These are phyloP conservation scores for Synergus japonicus DNA, from an alignment of 2,888 invertebrate genomes.

Conservation along the genomic window DNA sequence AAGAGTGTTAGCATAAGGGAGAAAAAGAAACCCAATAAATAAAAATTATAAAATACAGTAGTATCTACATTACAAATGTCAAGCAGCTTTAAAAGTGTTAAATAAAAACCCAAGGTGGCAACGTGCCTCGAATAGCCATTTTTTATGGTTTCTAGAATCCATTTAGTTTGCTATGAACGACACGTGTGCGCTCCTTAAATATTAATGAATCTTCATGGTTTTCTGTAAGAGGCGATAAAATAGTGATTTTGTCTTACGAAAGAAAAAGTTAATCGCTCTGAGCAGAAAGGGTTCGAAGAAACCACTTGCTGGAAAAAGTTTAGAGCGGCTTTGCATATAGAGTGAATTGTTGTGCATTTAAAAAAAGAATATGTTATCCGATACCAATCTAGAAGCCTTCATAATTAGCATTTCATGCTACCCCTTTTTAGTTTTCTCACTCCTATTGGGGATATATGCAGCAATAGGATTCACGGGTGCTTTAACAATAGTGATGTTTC, in stretches of 20 bases:
- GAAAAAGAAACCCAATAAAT: background rate
- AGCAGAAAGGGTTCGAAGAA: constrained; percentile 30
- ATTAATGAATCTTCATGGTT: constrained; percentile 33
- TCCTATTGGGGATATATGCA: constrained; percentile 7
- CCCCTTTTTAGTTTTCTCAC: constrained; percentile 25
- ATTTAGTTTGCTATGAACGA: constrained; percentile 24
- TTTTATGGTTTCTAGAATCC: constrained; percentile 34
- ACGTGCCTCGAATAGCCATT: constrained; percentile 24
- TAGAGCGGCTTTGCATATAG: constrained; percentile 7
- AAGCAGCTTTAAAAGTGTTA: background rate
- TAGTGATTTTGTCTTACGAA: constrained; percentile 19
- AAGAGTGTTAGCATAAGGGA: too few species aligned
- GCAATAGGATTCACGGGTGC: background rate
- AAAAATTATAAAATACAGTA: background rate
- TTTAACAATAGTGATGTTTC: constrained; percentile 28
- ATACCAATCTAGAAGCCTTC: constrained; percentile 20
- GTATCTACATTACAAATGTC: background rate
- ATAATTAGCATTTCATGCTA: constrained; percentile 37
- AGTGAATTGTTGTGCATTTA: constrained; percentile 36
- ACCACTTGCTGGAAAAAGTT: constrained; percentile 30
- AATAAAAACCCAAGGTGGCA: constrained; percentile 20
- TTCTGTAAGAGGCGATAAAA: constrained; percentile 29
- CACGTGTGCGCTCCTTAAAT: constrained; percentile 32
- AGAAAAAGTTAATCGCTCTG: constrained; percentile 28
- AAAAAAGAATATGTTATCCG: constrained; percentile 25